Evolutionary conservation across 2,888 invertebrate species (phyloP).

Genomic region (Charanyca ferruginea): DNA sequence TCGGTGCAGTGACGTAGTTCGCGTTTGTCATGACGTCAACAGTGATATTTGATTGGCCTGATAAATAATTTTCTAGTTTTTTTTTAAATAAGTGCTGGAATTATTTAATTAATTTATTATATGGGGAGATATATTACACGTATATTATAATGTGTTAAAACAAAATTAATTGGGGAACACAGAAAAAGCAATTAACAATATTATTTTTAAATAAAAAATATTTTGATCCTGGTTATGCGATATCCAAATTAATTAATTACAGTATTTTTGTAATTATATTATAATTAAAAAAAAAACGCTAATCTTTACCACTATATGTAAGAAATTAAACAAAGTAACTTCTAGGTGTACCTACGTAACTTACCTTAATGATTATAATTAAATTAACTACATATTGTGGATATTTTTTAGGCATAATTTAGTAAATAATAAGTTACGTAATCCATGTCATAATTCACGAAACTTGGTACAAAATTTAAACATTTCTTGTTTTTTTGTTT

Average conservation of each 20-base stretch:
- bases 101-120: background rate
- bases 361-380: slow-evolving; percentile 14
- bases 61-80: slow-evolving; percentile 8
- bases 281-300: background rate
- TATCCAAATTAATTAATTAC: background rate
- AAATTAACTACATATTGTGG: slow-evolving; percentile 34
- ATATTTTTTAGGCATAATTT: slow-evolving; percentile 21
- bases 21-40: slow-evolving; percentile 81
- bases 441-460: slow-evolving; percentile 8
- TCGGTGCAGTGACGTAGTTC: slow-evolving; percentile 83
- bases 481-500: slow-evolving; percentile 26
- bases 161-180: background rate
- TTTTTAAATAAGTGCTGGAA: background rate
- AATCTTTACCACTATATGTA: background rate
- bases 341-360: background rate
- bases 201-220: background rate
- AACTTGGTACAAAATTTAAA: background rate
- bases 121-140: too few species aligned
- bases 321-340: slow-evolving; percentile 11
- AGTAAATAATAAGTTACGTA: slow-evolving; percentile 19
- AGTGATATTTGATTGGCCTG: slow-evolving; percentile 47
- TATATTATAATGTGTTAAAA: background rate
- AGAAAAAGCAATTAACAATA: background rate
- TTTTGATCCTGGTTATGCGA: background rate
- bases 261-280: background rate